Conservation (phyloP, 2,797 vertebrate genomes). For the Crypturellus tataupa region DNA sequence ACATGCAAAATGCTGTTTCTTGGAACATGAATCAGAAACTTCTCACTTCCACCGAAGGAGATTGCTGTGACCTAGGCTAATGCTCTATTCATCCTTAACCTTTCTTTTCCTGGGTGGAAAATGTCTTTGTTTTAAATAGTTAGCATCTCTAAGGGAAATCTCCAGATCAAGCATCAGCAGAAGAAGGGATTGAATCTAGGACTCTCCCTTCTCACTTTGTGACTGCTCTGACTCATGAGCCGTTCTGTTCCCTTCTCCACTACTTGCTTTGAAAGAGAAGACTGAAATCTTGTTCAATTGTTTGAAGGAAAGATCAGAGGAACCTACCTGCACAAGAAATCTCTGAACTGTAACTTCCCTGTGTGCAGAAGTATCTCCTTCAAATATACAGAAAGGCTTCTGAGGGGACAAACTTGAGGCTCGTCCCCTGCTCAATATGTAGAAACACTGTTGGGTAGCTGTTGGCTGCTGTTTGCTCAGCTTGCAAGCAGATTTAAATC, state of each 20-base stretch:
- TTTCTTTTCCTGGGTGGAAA: background rate
- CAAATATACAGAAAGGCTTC: background rate
- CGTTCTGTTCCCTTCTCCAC: background rate
- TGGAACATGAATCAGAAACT: background rate
- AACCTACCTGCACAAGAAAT: background rate
- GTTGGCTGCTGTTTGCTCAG: background rate
- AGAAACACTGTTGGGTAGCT: background rate
- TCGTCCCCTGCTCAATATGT: background rate
- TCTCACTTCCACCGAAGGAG: background rate
- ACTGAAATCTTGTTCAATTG: background rate
- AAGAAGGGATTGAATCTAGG: background rate
- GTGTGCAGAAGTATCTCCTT: background rate
- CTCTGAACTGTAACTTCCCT: background rate
- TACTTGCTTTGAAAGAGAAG: background rate
- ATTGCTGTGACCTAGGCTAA: background rate
- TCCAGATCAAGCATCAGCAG: background rate
- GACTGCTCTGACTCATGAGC: background rate
- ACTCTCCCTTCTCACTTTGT: background rate
- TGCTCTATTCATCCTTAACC: background rate
- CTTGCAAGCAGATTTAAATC: background rate
- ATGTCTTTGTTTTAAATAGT: background rate
- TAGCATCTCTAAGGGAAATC: background rate
- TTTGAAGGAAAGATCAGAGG: slow-evolving; percentile 31
- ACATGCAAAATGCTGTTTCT: background rate
- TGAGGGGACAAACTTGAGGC: background rate